These are phyloP conservation scores for Papilio protenor DNA, from an alignment of 2,888 invertebrate genomes.

Conservation along the genomic window DNA sequence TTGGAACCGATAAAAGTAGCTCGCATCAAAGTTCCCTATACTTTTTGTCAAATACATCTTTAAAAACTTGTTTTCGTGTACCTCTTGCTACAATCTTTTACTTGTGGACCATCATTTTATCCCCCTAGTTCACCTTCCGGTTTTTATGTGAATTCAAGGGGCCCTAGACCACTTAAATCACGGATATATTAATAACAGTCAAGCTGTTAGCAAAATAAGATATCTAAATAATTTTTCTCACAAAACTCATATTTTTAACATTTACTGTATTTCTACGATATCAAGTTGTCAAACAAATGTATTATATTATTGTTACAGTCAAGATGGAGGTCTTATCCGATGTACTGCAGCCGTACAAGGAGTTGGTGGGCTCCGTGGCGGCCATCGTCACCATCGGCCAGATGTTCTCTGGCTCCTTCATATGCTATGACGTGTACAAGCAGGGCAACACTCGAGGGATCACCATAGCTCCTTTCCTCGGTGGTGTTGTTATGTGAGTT, in stretches of 20 bases:
- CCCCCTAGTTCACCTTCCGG: too few species aligned
- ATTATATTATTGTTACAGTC: constrained; percentile 36
- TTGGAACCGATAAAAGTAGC: background rate
- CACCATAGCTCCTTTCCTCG: constrained; percentile 89
- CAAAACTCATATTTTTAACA: too few species aligned
- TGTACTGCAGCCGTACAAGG: constrained; percentile 87
- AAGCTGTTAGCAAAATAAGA: too few species aligned
- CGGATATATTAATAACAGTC: too few species aligned
- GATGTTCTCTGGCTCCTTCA: constrained; percentile 91
- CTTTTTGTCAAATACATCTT: too few species aligned
- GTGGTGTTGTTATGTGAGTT: constrained; percentile 91
- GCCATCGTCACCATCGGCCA: constrained; percentile 91
- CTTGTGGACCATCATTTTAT: too few species aligned
- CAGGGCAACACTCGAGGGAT: constrained; percentile 87
- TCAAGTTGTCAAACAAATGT: background rate
- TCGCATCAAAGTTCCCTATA: background rate
- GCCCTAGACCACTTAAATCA: too few species aligned
- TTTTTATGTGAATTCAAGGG: too few species aligned
- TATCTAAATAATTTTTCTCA: too few species aligned
- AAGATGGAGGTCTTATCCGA: constrained; percentile 81
- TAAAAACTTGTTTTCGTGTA: too few species aligned
- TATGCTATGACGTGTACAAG: constrained; percentile 89
- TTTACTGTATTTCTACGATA: background rate
- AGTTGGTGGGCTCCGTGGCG: constrained; percentile 87
- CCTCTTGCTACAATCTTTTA: too few species aligned